Evolutionary conservation across 2,888 invertebrate genomes (phyloP).

Genomic region (Eucriotettix oculatus): DNA sequence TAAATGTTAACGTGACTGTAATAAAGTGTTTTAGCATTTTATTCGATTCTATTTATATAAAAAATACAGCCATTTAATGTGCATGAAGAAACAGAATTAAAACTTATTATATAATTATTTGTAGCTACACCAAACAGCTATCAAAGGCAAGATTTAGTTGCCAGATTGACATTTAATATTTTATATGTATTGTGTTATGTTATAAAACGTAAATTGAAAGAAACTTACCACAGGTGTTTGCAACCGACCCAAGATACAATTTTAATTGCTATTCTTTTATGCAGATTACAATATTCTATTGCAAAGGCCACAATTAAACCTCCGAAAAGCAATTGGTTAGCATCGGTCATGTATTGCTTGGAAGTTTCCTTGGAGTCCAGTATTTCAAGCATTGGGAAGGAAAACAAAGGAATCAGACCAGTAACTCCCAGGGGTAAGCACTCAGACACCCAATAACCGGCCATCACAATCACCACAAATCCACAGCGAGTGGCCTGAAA

Average conservation of each 20-base stretch:
- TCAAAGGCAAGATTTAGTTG: too few relatives aligned
- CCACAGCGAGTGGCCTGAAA: neutral
- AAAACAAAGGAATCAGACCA: neutral
- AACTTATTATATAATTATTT: too few relatives aligned
- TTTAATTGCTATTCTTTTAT: slow-evolving; percentile 70
- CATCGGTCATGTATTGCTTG: neutral
- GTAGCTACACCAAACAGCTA: too few relatives aligned
- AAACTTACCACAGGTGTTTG: slow-evolving; percentile 45
- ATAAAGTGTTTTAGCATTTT: too few relatives aligned
- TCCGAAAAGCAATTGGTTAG: slow-evolving; percentile 27
- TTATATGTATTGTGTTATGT: too few relatives aligned
- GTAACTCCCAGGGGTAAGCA: neutral
- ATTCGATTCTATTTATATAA: too few relatives aligned
- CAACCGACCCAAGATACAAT: slow-evolving; percentile 63
- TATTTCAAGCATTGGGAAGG: neutral
- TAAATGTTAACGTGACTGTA: too few relatives aligned
- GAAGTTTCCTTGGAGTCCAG: neutral
- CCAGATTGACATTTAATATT: too few relatives aligned
- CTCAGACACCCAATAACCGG: neutral
- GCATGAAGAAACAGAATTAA: too few relatives aligned
- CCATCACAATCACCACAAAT: neutral
- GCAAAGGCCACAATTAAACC: slow-evolving; percentile 82
- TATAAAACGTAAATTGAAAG: too few relatives aligned
- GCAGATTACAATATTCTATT: slow-evolving; percentile 77
- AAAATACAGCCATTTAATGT: too few relatives aligned